Conservation (phyloP, 2,113 vertebrate species). For the Eira barbara region DNA sequence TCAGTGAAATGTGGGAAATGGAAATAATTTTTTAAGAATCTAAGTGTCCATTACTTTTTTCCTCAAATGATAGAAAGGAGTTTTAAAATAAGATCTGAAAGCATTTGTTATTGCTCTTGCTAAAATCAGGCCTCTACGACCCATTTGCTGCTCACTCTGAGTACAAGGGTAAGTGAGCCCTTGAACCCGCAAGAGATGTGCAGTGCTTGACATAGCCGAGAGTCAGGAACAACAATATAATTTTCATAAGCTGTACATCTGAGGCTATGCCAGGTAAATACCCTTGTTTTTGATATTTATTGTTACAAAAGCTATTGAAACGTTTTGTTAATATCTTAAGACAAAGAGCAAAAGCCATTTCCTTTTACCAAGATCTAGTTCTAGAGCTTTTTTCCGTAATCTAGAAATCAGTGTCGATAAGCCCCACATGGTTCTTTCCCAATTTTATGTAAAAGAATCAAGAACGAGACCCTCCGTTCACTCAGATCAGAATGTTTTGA, state of each 20-base stretch:
- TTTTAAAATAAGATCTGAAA: slow-evolving; percentile 56
- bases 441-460: neutral
- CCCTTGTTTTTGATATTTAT: neutral
- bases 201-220: neutral
- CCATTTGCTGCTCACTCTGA: slow-evolving; percentile 35
- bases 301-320: neutral
- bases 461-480: neutral
- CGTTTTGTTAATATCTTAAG: neutral
- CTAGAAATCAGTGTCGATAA: neutral
- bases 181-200: slow-evolving; percentile 7
- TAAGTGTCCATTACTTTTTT: slow-evolving; percentile 31
- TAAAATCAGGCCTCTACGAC: slow-evolving; percentile 40
- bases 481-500: neutral
- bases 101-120: slow-evolving; percentile 38
- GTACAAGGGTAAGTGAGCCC: slow-evolving; percentile 24
- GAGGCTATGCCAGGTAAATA: neutral
- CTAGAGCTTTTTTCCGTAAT: neutral
- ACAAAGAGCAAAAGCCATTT: neutral
- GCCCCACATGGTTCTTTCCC: neutral
- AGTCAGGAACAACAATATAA: slow-evolving; percentile 12
- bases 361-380: neutral
- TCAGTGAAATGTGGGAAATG: neutral
- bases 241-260: neutral
- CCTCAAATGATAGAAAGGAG: neutral
- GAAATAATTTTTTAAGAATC: slow-evolving; percentile 3